A percentile compares a stretch with the other conserved stretches of the same genome.
phyloP scores from a whole-genome alignment of 2,113 vertebrate genomes.

The Corythornis madagascariensis region DNA sequence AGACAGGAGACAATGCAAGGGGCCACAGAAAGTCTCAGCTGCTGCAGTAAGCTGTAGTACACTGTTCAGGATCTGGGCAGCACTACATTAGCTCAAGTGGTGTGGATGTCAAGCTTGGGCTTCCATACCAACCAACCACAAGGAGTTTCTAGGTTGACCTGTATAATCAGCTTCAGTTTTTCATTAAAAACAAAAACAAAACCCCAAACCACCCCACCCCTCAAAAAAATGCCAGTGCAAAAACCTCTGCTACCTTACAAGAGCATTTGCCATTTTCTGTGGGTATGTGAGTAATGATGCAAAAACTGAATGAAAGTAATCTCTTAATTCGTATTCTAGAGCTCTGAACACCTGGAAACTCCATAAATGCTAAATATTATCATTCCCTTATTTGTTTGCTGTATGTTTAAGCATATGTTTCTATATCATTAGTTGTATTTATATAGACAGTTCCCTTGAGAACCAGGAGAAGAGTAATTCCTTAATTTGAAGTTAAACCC shows the following conservation, averaged over 20 bases:
- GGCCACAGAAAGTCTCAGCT: neutral
- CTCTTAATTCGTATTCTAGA: neutral
- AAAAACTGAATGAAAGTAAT: neutral
- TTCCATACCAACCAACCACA: neutral
- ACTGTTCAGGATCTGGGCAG: neutral
- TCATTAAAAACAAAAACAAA: neutral
- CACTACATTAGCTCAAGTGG: neutral
- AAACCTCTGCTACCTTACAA: neutral
- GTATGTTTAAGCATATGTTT: neutral
- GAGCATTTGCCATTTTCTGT: neutral
- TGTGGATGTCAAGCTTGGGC: neutral
- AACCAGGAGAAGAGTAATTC: neutral
- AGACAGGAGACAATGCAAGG: neutral
- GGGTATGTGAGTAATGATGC: neutral
- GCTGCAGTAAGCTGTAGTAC: neutral
- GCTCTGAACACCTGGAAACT: neutral
- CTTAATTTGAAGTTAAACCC: neutral
- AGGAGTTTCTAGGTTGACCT: neutral
- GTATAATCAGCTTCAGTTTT: neutral
- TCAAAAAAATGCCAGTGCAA: neutral
- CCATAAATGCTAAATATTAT: neutral
- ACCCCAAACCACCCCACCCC: neutral
- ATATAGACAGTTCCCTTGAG: neutral
- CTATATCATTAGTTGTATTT: neutral
- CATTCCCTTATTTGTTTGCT: neutral